Evolutionary conservation across 1,140 invertebrate genomes (phyloP), one percentile per base, ranked within the genome.

Genomic region (Elysia chlorotica): DNA sequence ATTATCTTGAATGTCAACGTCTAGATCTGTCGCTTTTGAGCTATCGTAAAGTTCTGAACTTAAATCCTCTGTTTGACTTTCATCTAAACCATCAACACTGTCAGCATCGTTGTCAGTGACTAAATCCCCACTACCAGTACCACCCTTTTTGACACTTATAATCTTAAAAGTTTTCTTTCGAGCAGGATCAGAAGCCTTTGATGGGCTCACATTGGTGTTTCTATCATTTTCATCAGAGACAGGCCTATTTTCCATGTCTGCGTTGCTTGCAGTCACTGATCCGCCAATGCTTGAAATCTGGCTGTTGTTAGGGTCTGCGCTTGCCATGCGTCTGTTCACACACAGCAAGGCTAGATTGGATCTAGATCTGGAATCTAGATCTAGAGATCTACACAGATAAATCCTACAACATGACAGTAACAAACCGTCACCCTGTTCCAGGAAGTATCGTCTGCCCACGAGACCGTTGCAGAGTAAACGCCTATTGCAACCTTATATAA

Each of bases 131-230:
- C 82, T 78, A 35, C 74, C 79, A 79, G 92, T 92, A 76, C 93
- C 92, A 61, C 75, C 76, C 70, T 80, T 80, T 21, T 93, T 95
- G 73, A 96, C 92, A 84, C 93, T 94, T 14, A 95, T 97, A 83
- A 97, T 96, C 90, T 96, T 95, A 89, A 97, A 97, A 68, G 95
- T 96, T 83, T 93, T 94, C 83, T 91, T 93, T 89, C 94, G 94
- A 89, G 93, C 93, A 1, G 79, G 78, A 21, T 73, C 73, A 67
- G 66, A 73, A 66, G 71, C 33, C 75, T 77, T 76, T 10, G 74
- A 68, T 41, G 66, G 59, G 38, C 65, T 73, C 3, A 63, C 41
- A 31, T 33, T 62, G 23, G 70, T 61, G 65, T 62, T 67, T 28
- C 38, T 37, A 6, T 76, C 74, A 57, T 41, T 70, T n/a, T n/a